Evolutionary conservation across 2,888 invertebrate species (phyloP), one percentile per base, ranked within the genome.

Genomic region (Aleiodes testaceus): DNA sequence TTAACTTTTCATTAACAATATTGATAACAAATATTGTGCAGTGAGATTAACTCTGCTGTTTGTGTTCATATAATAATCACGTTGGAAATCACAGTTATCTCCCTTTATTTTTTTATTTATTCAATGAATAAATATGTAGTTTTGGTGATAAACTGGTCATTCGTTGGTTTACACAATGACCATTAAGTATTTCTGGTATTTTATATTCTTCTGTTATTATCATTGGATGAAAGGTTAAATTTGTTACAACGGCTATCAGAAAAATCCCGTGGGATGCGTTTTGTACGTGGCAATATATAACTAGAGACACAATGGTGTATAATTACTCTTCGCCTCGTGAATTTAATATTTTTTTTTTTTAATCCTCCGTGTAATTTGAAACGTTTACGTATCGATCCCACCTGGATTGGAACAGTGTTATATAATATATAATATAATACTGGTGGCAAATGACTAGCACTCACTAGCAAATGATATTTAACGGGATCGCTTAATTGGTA

Each of bases 231-330:
- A 63, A 67, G 61, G 59, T 20, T 18, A 50, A 66, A 66, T 70
- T 20, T 49, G n/a, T 4, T 45, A 45, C 30, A n/a, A 26, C 5
- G 26, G 26, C 42, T 67, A 71, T 71, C 36, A 18, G 7, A 44
- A 52, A 47, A 61, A 52, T 20, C 71, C 66, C 66, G 3, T 12
- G 67, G 71, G 71, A 71, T 70, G 36, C 55, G 36, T 42, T 63
- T n/a, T 20, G 11, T 53, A 44, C 3, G 36, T 44, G 12, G 42
- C 44, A 44, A 16, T 16, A 36, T 30, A 53, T 22, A 44, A 36
- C 36, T 36, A 36, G 42, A 66, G 4, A 26, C 45, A 16, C 49
- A 44, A 5, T 26, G 59, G 26, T 9, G 36, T 36, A 66, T 59
- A 53, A 50, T 66, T 66, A 66, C 59, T 66, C 66, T 22, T 14